phyloP scores from a whole-genome alignment of 2,888 invertebrate species.

The Chironomus riparius region DNA sequence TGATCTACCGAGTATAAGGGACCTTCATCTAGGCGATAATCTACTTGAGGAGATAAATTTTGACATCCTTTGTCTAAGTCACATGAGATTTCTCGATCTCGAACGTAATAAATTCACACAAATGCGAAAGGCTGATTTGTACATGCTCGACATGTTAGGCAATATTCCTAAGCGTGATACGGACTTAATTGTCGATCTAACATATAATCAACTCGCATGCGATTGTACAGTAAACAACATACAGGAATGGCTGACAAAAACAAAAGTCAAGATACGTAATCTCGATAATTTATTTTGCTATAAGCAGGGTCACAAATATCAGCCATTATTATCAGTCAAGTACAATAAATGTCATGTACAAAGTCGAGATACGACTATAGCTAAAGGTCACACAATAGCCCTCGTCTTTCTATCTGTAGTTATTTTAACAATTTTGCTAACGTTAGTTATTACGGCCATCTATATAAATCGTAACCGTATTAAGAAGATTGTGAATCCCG shows the following conservation, averaged over 20 bases:
- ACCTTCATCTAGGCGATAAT: conserved; percentile 62
- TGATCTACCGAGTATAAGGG: conserved; percentile 54
- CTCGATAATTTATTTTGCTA: conserved; percentile 49
- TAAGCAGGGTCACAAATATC: conserved; percentile 32
- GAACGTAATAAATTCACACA: conserved; percentile 55
- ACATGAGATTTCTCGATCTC: conserved; percentile 58
- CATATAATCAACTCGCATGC: conserved; percentile 60
- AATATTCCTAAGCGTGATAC: conserved; percentile 38
- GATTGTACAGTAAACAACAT: conserved; percentile 54
- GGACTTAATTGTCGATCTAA: conserved; percentile 52
- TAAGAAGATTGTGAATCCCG: conserved; percentile 49
- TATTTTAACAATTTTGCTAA: conserved; percentile 47
- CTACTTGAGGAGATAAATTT: conserved; percentile 53
- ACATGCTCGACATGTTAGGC: conserved; percentile 48
- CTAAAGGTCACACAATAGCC: conserved; percentile 38
- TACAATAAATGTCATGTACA: conserved; percentile 35
- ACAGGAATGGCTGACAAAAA: conserved; percentile 53
- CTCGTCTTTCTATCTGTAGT: conserved; percentile 46
- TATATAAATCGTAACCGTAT: conserved; percentile 54
- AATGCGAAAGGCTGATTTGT: conserved; percentile 49
- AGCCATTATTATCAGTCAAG: conserved; percentile 30
- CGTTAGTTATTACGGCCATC: conserved; percentile 48
- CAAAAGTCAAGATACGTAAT: conserved; percentile 52
- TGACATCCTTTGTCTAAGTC: conserved; percentile 55
- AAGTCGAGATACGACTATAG: conserved; percentile 32